Percentiles rank a stretch among this genome's conserved stretches.
These are phyloP conservation scores for Galeopsomyia nigrocyanea DNA, from an alignment of 2,888 invertebrate genomes.

Conservation along the genomic window DNA sequence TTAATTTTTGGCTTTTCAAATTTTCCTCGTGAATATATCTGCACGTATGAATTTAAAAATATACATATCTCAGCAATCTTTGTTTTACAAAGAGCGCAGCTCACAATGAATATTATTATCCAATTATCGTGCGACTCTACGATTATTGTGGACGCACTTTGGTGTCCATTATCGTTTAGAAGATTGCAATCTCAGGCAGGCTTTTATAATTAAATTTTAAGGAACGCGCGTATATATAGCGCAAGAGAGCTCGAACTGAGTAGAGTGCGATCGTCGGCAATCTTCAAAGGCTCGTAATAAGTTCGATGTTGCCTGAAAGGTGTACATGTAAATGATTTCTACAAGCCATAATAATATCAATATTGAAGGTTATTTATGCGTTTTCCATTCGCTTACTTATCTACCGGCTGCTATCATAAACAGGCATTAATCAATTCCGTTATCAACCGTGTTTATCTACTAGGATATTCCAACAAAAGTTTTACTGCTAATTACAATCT, in stretches of 20 bases:
- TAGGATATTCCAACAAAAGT: no score
- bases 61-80: slow-evolving; percentile 30
- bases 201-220: slow-evolving; percentile 56
- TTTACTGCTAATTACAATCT: no score
- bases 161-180: slow-evolving; percentile 52
- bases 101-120: slow-evolving; percentile 28
- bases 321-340: slow-evolving; percentile 30
- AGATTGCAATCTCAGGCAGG: slow-evolving; percentile 49
- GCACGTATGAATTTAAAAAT: slow-evolving; percentile 1
- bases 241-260: slow-evolving; percentile 1
- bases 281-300: slow-evolving; percentile 44
- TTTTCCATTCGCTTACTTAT: no score
- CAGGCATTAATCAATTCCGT: no score
- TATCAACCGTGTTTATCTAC: no score
- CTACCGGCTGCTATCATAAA: no score
- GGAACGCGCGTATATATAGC: slow-evolving; percentile 48
- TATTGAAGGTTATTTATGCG: no score
- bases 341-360: slow-evolving; percentile 11
- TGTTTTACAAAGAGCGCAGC: slow-evolving; percentile 20
- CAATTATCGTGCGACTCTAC: slow-evolving; percentile 37
- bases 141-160: slow-evolving; percentile 28
- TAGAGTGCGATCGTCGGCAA: slow-evolving; percentile 38
- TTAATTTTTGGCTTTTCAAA: neutral
- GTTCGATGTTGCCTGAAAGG: slow-evolving; percentile 22
- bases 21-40: neutral